Conservation (phyloP, 2,888 invertebrate genomes). For the Thereva nobilitata region DNA sequence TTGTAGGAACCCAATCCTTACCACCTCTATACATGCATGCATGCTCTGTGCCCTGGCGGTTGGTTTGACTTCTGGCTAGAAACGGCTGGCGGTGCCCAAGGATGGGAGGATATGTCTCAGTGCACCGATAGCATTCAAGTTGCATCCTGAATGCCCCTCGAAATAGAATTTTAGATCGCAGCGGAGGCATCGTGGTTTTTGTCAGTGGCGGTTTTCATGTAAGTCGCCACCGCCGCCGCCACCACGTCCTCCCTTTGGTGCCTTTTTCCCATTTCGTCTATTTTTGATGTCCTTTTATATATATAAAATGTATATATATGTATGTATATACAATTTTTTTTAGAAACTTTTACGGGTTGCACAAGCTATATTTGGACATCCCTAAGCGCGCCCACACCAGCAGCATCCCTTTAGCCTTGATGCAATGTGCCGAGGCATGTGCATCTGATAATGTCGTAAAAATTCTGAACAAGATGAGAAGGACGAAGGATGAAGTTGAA, state of each 20-base stretch:
- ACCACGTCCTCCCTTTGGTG: conserved; percentile 4
- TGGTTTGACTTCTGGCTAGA: not conserved
- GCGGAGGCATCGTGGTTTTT: conserved; percentile 15
- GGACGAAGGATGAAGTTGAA: conserved; percentile 16
- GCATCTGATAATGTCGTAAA: conserved; percentile 33
- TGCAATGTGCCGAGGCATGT: conserved; percentile 28
- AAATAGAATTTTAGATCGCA: conserved; percentile 31
- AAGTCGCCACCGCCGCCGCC: conserved; percentile 2
- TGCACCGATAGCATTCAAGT: conserved; percentile 17
- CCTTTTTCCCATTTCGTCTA: conserved; percentile 10
- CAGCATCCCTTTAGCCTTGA: conserved; percentile 7
- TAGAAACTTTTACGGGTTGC: conserved; percentile 26
- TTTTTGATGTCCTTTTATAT: not conserved
- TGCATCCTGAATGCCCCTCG: conserved; percentile 19
- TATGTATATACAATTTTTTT: not conserved
- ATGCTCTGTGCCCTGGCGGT: conserved; percentile 9
- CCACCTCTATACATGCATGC: conserved; percentile 2
- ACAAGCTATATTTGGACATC: conserved; percentile 26
- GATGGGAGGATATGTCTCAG: conserved; percentile 2
- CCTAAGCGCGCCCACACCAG: not conserved
- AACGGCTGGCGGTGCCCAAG: not conserved
- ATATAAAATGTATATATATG: no score
- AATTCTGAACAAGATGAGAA: conserved; percentile 28
- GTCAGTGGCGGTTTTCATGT: conserved; percentile 13
- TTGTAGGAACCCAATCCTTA: conserved; percentile 27